Conservation (phyloP, 2,888 invertebrate genomes). For the Lithophane ornitopus region DNA sequence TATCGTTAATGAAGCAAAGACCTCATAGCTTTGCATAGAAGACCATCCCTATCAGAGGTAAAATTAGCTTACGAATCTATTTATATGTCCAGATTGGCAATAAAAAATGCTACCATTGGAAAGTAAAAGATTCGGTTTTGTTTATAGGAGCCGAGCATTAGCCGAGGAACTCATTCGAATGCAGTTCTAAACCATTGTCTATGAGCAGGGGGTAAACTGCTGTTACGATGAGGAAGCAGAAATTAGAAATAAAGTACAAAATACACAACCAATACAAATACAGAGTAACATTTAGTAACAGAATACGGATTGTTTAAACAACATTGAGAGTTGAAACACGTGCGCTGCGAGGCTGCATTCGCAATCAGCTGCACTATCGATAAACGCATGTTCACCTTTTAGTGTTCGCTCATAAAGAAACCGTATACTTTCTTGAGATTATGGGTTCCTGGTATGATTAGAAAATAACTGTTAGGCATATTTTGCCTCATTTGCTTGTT, state of each 20-base stretch:
- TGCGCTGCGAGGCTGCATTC: constrained; percentile 35
- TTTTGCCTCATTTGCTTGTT: not conserved
- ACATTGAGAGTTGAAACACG: constrained; percentile 47
- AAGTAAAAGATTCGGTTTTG: too few relatives aligned
- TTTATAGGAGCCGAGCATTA: not conserved
- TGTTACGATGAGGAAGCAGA: not conserved
- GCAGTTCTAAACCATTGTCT: not conserved
- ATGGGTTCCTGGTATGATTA: constrained; percentile 42
- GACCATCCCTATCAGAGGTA: too few relatives aligned
- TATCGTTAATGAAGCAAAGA: too few relatives aligned
- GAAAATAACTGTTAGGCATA: constrained; percentile 5
- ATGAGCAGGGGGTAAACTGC: not conserved
- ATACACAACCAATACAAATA: not conserved
- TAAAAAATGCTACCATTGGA: too few relatives aligned
- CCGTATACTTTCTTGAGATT: constrained; percentile 20
- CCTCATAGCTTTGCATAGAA: too few relatives aligned
- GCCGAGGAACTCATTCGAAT: not conserved
- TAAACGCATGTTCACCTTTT: constrained; percentile 44
- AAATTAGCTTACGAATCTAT: too few relatives aligned
- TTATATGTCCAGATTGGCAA: too few relatives aligned
- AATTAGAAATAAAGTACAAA: not conserved
- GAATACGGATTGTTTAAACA: constrained; percentile 49
- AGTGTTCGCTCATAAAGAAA: constrained; percentile 26
- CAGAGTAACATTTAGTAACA: constrained; percentile 29
- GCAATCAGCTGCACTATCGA: constrained; percentile 44